These are phyloP conservation scores for Trypoxylus dichotomus DNA, from an alignment of 1,140 invertebrate species.

Conservation along the genomic window DNA sequence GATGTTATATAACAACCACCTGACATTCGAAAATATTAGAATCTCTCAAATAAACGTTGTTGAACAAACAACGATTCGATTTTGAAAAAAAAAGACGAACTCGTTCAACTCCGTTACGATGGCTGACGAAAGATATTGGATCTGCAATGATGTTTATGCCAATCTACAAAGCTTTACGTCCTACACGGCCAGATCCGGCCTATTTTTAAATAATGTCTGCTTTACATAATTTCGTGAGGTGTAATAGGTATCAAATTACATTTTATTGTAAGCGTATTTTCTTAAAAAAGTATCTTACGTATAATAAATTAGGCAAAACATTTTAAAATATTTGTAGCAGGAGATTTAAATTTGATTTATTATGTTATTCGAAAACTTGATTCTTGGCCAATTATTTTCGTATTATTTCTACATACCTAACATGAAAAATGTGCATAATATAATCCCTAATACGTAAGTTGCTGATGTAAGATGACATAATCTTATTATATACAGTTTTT, in stretches of 20 bases:
- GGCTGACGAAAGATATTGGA: neutral
- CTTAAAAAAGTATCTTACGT: neutral
- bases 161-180: neutral
- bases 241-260: neutral
- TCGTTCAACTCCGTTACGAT: neutral
- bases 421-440: neutral
- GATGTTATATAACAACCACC: too few relatives aligned
- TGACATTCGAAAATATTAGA: too few relatives aligned
- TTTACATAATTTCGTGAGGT: neutral
- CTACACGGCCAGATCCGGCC: neutral
- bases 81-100: too few relatives aligned
- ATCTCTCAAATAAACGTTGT: too few relatives aligned
- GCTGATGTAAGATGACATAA: too few relatives aligned
- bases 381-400: neutral
- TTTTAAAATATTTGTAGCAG: neutral
- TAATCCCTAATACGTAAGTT: too few relatives aligned
- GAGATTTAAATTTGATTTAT: neutral
- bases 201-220: constrained; percentile 7
- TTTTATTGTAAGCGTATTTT: neutral
- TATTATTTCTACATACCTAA: neutral
- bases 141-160: constrained; percentile 6
- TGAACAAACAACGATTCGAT: too few relatives aligned
- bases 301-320: neutral
- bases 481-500: too few relatives aligned
- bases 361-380: neutral